Evolutionary conservation across 64 coral and sea anemone genomes (phyloP), one percentile per base, ranked within the genome.

Genomic region (Stylophora pistillata): DNA sequence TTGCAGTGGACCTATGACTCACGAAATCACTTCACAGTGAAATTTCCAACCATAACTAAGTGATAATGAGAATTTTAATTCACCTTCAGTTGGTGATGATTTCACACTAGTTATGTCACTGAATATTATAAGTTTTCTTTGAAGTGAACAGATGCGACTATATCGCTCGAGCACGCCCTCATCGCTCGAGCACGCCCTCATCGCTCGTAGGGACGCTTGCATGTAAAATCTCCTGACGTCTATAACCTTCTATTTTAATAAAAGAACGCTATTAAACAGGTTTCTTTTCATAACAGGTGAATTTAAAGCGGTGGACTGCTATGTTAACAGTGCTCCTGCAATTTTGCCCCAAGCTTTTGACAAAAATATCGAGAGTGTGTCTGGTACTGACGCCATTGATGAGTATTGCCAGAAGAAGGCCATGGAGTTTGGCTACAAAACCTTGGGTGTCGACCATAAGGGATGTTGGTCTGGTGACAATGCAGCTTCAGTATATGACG

Each of bases 401-500:
- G 58, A 81, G 57, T 60, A 81, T 17, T 81, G 78, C 78, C 61
- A 37, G 16, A 10, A 27, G 3, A 15, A 33, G 30, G 59, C 78
- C 10, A 29, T 47, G 30, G 11, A 30, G 18, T 20, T 23, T 33
- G 58, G 58, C 9, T 81, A 37, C 30, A 81, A 81, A 64, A 81
- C 30, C 18, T 81, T 81, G 63, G 78, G 78, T 11, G 57, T 37
- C 15, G 78, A 81, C 18, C 18, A 63, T 12, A 37, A 34, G 15
- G 55, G 29, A 5, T 81, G 78, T 37, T 81, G 78, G 78, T 33
- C 78, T 23, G 78, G 30, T 81, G 58, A 64, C 57, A 18, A 63
- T 16, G 78, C 78, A 13, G 78, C 27, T 1, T 33, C 61, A 6
- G 37, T 58, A 3, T 81, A 81, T 31, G 58, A 81, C 58, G 29